phyloP scores from a whole-genome alignment of 2,797 vertebrate species.

The Parambassis ranga region DNA sequence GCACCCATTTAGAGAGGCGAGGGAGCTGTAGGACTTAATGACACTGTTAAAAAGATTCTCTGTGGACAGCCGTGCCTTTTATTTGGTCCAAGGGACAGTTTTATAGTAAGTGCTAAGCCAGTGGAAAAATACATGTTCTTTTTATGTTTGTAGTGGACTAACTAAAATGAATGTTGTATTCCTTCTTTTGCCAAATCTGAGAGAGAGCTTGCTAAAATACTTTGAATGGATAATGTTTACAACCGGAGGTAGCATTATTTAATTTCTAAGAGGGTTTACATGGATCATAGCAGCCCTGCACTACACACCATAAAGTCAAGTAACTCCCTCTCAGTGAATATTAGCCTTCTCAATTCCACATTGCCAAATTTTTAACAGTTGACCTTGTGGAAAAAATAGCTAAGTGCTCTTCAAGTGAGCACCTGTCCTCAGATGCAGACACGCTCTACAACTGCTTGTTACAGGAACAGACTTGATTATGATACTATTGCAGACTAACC shows the following conservation, averaged over 20 bases:
- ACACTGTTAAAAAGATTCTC: constrained; percentile 63
- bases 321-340: neutral
- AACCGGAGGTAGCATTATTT: neutral
- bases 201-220: neutral
- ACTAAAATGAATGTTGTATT: neutral
- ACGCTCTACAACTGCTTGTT: neutral
- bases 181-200: too few relatives aligned
- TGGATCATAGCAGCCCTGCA: neutral
- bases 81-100: constrained; percentile 64
- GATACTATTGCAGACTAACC: too few relatives aligned
- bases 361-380: neutral
- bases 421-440: neutral
- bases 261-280: neutral
- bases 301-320: neutral
- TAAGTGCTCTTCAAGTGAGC: constrained; percentile 17
- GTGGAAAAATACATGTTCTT: constrained; percentile 1
- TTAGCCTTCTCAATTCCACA: neutral
- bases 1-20: constrained; percentile 60
- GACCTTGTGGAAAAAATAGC: constrained; percentile 9
- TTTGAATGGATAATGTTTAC: neutral
- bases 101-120: constrained; percentile 41
- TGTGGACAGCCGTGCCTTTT: constrained; percentile 57
- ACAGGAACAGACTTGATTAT: constrained; percentile 5
- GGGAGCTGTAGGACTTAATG: constrained; percentile 64
- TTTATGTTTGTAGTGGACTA: constrained; percentile 12